Conservation (phyloP, 2,113 vertebrate genomes). For the Colius striatus region DNA sequence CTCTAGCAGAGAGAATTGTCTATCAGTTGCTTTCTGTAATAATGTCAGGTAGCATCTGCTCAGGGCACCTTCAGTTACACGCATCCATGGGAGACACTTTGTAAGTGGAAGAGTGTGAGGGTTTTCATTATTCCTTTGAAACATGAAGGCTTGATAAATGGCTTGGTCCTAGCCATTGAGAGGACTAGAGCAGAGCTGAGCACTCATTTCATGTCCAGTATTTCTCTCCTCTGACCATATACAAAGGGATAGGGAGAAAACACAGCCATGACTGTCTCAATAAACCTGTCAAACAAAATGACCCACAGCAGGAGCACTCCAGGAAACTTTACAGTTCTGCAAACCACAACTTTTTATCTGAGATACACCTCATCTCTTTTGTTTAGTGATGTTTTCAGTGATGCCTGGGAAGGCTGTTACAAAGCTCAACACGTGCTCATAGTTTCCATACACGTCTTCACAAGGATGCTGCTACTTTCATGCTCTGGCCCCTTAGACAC, state of each 20-base stretch:
- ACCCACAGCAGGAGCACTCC: neutral
- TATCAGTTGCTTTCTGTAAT: neutral
- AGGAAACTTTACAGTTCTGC: neutral
- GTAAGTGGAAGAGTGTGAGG: neutral
- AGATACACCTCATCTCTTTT: neutral
- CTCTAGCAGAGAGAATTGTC: neutral
- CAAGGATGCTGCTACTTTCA: neutral
- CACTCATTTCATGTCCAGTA: neutral
- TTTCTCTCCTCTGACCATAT: neutral
- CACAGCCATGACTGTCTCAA: neutral
- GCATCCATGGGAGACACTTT: neutral
- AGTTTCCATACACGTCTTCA: neutral
- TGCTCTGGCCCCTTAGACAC: neutral
- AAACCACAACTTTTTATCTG: neutral
- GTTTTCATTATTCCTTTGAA: neutral
- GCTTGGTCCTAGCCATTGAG: neutral
- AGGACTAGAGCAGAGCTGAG: neutral
- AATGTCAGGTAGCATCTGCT: neutral
- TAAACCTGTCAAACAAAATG: neutral
- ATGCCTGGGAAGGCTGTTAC: neutral
- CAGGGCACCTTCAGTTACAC: neutral
- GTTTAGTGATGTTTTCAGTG: neutral
- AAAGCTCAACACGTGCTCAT: neutral
- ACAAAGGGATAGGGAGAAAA: neutral
- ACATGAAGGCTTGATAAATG: neutral